Evolutionary conservation across 2,113 vertebrate genomes (phyloP).

Genomic region (Ophthalmolycus amberensis): DNA sequence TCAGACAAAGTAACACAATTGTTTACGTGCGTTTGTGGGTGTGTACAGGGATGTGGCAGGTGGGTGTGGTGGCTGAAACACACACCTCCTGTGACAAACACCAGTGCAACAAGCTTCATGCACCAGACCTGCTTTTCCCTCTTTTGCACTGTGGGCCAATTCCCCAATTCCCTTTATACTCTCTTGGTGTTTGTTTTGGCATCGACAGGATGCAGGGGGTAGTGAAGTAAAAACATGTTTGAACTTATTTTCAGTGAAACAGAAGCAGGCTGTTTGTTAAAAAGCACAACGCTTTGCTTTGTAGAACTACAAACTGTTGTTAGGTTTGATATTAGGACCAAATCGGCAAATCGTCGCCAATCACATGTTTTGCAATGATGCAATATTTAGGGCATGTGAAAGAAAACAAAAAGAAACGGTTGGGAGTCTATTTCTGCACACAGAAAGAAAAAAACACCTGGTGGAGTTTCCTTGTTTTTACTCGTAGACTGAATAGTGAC

Average conservation of each 20-base stretch:
- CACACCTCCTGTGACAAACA: slow-evolving; percentile 47
- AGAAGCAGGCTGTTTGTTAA: slow-evolving; percentile 5
- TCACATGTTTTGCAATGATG: slow-evolving; percentile 22
- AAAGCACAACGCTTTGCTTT: slow-evolving; percentile 32
- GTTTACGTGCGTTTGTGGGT: slow-evolving; percentile 13
- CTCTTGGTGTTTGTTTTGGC: background rate
- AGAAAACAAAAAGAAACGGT: background rate
- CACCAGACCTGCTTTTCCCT: slow-evolving; percentile 40
- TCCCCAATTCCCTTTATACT: slow-evolving; percentile 31
- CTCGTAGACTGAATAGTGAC: slow-evolving; percentile 18
- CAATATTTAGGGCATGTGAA: slow-evolving; percentile 1
- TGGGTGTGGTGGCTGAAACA: slow-evolving; percentile 73
- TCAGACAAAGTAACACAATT: background rate
- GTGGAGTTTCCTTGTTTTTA: slow-evolving; percentile 24
- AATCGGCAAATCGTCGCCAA: slow-evolving; percentile 17
- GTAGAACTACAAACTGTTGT: slow-evolving; percentile 4
- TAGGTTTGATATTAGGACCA: background rate
- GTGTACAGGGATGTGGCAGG: slow-evolving; percentile 57
- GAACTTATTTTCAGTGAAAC: slow-evolving; percentile 17
- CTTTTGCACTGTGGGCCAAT: slow-evolving; percentile 26
- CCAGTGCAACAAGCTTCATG: slow-evolving; percentile 16
- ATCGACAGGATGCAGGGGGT: slow-evolving; percentile 24
- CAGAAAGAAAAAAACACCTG: slow-evolving; percentile 7
- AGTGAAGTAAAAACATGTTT: slow-evolving; percentile 26
- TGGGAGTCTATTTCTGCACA: slow-evolving; percentile 14